phyloP scores from a whole-genome alignment of 2,113 vertebrate species.

The Platycercus adscitus region DNA sequence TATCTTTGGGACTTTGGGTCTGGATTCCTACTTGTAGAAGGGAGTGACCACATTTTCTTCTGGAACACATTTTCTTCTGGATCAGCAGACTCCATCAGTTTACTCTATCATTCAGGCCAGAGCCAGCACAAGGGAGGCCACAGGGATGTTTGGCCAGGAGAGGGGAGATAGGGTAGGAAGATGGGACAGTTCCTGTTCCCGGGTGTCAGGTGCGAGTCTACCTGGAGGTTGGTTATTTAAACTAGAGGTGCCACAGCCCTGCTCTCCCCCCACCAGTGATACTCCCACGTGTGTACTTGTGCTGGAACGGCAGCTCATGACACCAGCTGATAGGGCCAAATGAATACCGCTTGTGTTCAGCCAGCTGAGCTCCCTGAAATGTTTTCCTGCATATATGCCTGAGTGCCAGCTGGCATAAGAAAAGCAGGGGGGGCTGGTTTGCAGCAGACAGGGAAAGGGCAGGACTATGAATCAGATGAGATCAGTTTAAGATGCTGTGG shows the following conservation, averaged over 20 bases:
- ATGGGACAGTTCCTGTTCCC: neutral
- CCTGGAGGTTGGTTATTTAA: neutral
- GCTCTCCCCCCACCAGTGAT: neutral
- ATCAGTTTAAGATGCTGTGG: neutral
- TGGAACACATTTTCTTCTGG: neutral
- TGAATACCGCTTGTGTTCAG: neutral
- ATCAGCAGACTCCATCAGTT: fast-evolving
- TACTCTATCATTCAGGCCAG: neutral
- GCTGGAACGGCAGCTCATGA: neutral
- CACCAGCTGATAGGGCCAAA: neutral
- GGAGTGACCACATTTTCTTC: neutral
- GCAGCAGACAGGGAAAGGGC: neutral
- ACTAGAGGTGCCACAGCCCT: neutral
- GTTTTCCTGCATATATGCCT: neutral
- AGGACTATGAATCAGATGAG: neutral
- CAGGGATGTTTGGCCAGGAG: neutral
- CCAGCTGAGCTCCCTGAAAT: neutral
- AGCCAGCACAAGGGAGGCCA: fast-evolving
- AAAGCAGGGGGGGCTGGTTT: neutral
- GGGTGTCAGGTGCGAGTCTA: neutral
- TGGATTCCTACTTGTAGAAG: neutral
- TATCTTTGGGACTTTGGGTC: neutral
- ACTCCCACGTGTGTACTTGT: neutral
- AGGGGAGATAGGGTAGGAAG: neutral
- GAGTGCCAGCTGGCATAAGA: neutral